Base-by-base conservation (phyloP, 1,140 invertebrate species). In the Palaemon carinicauda region DNA sequence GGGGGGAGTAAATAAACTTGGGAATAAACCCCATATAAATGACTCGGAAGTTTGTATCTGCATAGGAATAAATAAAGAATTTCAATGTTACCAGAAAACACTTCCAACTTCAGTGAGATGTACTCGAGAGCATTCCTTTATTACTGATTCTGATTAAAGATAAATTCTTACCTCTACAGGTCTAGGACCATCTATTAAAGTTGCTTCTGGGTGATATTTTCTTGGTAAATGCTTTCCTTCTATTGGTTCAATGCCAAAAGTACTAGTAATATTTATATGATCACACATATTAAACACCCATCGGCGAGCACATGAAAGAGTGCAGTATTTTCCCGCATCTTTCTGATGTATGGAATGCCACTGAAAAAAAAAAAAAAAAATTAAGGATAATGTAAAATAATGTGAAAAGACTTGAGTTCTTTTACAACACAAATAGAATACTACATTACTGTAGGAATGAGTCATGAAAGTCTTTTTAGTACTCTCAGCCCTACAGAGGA, bases 271-370 rank as follows among this genome's bases (percentile, higher is more conserved):
- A 9, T 82, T 82, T 19, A 82, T 52, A 27, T 82, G 73, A 54
- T 82, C 80, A 53, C 80, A 82, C 29, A 82, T 82, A 17, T 71
- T 12, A 74, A 74, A 82, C 4, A 74, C 69, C 80, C 80, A 82
- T 3, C 80, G 69, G n/a, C 71, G 33, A 50, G 80, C 69, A 54
- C 80, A 82, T 9, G 80, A 54, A 1, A 82, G 17, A 5, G 80
- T 52, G 69, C 80, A 82, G 29, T 74, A 74, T 29, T 33, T 73
- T 19, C 80, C 69, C 27, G 69, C 60, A 73, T 82, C 80, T 29
- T 52, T 73, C 27, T 82, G 80, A 51, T 82, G 33, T 17, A 19
- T 19, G 17, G 12, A 19, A 21, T 82, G 80, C 80, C 80, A 82
- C 80, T 82, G 52, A n/a, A 80, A 80, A 1, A 79, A 50, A n/a